Base-by-base conservation (phyloP, 2,888 invertebrate genomes). In the Eupithecia subumbrata region DNA sequence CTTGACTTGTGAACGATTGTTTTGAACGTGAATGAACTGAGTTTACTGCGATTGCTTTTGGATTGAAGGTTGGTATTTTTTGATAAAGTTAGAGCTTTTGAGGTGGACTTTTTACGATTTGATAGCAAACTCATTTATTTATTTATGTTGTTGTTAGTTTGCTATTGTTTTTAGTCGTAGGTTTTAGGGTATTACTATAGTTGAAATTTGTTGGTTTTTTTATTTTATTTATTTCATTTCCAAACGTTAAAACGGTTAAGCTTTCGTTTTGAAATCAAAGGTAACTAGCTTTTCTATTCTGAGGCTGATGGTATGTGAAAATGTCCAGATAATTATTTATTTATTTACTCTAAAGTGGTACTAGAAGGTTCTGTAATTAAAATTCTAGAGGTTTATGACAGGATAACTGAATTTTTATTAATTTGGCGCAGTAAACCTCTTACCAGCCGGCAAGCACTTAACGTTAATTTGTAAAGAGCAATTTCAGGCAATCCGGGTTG, bases 21-120 rank as follows among this genome's bases (percentile, higher is more conserved):
- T 75, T 69, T 72, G 73, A 72, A 34, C 80, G 84, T 88, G 85
- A 85, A 88, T 87, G 88, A 90, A 90, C 89, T 88, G 81, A 87
- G 84, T 82, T 86, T 71, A 81, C 81, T 80, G 80, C 82, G 78
- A 75, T 77, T 75, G 71, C 84, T 83, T 83, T 81, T 82, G 85
- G 84, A 87, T 87, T 83, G 81, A 87, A 92, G 92, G 92, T 92
- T 90, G 71, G 92, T 89, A 75, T 73, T 74, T 74, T 64, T 67
- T 4, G 70, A 63, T 40, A 43, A 69, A 73, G 18, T 72, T 68
- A 8, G 37, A 68, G 12, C 40, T 68, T 22, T 43, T 67, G 2
- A 14, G 12, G 5, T 25, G 12, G 8, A 14, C 60, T 60, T 48
- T 7, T 48, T 56, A 56, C 11, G 52, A 52, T 52, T 48, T 1